Evolutionary conservation across 2,888 invertebrate genomes (phyloP).

Genomic region (Aphidoletes aphidimyza): DNA sequence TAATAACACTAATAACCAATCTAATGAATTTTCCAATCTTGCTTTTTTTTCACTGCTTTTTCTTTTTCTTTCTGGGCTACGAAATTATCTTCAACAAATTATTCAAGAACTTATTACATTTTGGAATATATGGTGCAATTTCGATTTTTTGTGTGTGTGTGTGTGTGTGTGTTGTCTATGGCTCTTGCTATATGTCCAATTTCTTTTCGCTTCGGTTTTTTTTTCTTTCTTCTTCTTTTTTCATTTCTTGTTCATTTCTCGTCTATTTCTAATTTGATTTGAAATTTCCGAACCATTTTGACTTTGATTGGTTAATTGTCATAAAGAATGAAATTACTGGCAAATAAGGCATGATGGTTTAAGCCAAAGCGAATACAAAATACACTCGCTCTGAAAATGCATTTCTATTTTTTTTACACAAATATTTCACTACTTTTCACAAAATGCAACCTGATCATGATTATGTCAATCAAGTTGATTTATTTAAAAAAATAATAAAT

Average conservation of each 20-base stretch:
- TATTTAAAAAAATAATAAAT: conserved; percentile 2
- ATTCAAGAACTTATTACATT: conserved; percentile 12
- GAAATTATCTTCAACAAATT: conserved; percentile 19
- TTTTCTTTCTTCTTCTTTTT: neutral
- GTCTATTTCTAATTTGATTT: neutral
- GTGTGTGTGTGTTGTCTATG: too few species aligned
- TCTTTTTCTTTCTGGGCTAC: neutral
- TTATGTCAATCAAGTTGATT: neutral
- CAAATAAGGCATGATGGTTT: too few species aligned
- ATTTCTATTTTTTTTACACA: neutral
- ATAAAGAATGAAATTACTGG: neutral
- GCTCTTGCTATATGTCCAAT: too few species aligned
- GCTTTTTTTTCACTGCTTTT: too few species aligned
- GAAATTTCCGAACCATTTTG: neutral
- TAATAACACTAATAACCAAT: conserved; percentile 8
- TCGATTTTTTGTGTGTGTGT: neutral
- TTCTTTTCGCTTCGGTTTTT: neutral
- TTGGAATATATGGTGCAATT: conserved; percentile 28
- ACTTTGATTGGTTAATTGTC: conserved; percentile 31
- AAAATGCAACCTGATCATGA: neutral
- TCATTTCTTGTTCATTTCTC: neutral
- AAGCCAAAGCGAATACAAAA: too few species aligned
- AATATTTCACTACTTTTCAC: neutral
- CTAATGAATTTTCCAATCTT: conserved; percentile 48
- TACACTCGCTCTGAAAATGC: too few species aligned